phyloP scores from a whole-genome alignment of 2,888 invertebrate species.

The Thumatha senex region DNA sequence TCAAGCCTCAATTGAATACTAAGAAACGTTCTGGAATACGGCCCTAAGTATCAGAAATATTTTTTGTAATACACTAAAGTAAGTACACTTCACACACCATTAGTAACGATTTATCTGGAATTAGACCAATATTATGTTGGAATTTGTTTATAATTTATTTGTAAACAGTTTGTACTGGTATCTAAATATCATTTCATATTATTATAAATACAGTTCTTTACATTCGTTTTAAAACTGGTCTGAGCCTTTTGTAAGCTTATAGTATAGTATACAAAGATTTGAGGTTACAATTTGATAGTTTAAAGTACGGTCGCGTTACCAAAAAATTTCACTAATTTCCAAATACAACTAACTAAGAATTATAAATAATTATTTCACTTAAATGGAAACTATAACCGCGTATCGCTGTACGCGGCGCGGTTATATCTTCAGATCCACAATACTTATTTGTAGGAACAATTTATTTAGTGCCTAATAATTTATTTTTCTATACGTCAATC shows the following conservation, averaged over 20 bases:
- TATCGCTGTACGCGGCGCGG: slow-evolving; percentile 16
- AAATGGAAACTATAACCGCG: slow-evolving; percentile 31
- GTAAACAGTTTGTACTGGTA: not conserved
- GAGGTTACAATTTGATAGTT: no score
- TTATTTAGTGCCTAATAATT: slow-evolving; percentile 36
- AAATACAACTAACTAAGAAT: slow-evolving; percentile 24
- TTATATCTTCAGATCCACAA: slow-evolving; percentile 45
- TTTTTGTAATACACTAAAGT: not conserved
- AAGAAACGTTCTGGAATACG: no score
- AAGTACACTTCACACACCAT: not conserved
- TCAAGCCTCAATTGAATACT: no score
- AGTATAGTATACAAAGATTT: no score
- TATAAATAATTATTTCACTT: slow-evolving; percentile 42
- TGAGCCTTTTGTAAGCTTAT: no score
- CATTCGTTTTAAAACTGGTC: not conserved
- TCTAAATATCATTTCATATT: slow-evolving; percentile 12
- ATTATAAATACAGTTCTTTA: no score
- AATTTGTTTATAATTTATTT: slow-evolving; percentile 22
- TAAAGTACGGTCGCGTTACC: not conserved
- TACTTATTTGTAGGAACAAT: slow-evolving; percentile 52
- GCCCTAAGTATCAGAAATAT: not conserved
- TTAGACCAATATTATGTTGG: slow-evolving; percentile 5
- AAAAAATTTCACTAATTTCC: not conserved
- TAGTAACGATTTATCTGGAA: slow-evolving; percentile 5
- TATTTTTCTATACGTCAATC: slow-evolving; percentile 39